Conservation (phyloP, 2,888 invertebrate species). For the Pseudococcus viburni region DNA sequence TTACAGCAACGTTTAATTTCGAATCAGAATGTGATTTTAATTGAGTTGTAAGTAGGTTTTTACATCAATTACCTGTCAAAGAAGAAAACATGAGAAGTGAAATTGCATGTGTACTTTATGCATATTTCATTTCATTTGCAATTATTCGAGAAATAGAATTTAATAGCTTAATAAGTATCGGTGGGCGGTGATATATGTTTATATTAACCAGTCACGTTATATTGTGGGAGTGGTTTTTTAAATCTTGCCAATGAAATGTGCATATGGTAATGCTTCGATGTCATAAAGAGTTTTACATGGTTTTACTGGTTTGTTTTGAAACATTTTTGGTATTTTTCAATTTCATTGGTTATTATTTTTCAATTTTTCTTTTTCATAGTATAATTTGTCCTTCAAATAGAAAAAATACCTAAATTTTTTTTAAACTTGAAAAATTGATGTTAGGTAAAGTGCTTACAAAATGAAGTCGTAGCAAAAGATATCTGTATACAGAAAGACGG, state of each 20-base stretch:
- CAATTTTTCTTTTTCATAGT: background rate
- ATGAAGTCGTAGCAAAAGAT: background rate
- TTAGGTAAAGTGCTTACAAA: background rate
- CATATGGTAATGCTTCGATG: background rate
- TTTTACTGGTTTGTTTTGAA: background rate
- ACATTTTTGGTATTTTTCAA: background rate
- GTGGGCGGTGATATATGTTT: conserved; percentile 25
- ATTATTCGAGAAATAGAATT: background rate
- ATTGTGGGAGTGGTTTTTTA: conserved; percentile 1
- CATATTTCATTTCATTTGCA: background rate
- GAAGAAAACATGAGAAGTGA: too few relatives aligned
- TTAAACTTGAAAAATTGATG: background rate
- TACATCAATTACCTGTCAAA: too few relatives aligned
- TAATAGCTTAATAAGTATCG: background rate
- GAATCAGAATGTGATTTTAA: too few relatives aligned
- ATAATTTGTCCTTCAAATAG: background rate
- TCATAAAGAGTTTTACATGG: background rate
- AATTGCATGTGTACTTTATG: background rate
- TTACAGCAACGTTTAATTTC: too few relatives aligned
- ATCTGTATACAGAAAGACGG: background rate
- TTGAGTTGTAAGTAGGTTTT: too few relatives aligned
- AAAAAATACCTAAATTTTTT: background rate
- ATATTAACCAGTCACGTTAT: conserved; percentile 22
- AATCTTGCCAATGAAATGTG: background rate
- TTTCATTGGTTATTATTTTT: background rate